These are phyloP conservation scores for Therioaphis trifolii DNA, from an alignment of 2,888 invertebrate species.

Conservation along the genomic window DNA sequence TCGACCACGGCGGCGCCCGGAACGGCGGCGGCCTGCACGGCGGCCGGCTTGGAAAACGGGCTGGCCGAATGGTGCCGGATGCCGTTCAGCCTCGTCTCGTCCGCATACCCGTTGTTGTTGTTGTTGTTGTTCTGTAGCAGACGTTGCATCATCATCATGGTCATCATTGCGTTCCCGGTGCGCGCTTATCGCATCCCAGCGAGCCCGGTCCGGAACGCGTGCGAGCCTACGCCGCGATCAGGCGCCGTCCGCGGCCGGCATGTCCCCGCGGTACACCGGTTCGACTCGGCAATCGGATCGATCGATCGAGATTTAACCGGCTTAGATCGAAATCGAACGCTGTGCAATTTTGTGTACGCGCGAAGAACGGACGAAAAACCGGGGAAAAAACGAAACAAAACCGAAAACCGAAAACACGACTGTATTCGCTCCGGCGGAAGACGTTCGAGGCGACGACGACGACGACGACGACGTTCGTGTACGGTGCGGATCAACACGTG, in stretches of 20 bases:
- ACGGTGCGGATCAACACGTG: constrained; percentile 62
- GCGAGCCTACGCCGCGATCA: no score
- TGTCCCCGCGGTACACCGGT: no score
- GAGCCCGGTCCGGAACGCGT: no score
- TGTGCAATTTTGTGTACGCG: no score
- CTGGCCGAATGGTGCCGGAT: constrained; percentile 53
- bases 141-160: constrained; percentile 66
- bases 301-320: no score
- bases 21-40: not conserved
- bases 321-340: no score
- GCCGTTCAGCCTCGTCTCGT: constrained; percentile 43
- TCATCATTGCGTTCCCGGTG: constrained; percentile 64
- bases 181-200: not conserved
- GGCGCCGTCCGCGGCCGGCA: no score
- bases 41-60: constrained; percentile 53
- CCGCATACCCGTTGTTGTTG: constrained; percentile 32
- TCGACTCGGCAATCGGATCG: no score
- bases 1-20: constrained; percentile 67
- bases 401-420: no score
- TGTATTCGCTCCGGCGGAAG: not conserved
- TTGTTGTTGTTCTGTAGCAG: constrained; percentile 64
- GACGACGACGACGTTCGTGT: constrained; percentile 41
- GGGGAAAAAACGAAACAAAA: no score
- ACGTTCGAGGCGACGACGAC: not conserved
- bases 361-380: no score